A percentile compares a stretch with the other conserved stretches of the same genome.
Evolutionary conservation across 2,888 invertebrate genomes (phyloP).

Genomic region (Matsumyia berberina): DNA sequence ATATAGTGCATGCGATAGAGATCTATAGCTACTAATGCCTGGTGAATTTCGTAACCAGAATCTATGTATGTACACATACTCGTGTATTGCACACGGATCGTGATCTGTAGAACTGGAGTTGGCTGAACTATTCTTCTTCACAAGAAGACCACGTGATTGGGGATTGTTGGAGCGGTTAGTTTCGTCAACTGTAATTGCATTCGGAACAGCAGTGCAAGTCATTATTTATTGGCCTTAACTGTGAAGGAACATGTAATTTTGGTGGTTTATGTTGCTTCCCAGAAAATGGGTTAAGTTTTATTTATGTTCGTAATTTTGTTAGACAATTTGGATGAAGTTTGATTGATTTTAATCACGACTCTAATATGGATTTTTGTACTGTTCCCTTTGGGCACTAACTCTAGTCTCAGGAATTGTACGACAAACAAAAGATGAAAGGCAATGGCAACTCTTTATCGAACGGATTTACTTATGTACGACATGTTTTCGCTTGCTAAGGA

Average conservation of each 20-base stretch:
- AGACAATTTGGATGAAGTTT: constrained; percentile 4
- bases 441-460: too few species aligned
- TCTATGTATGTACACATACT: too few species aligned
- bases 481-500: too few species aligned
- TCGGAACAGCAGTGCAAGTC: background rate
- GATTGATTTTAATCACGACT: too few species aligned
- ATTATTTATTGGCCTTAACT: constrained; percentile 23
- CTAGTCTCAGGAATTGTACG: too few species aligned
- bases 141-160: background rate
- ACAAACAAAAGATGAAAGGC: too few species aligned
- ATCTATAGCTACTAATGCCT: constrained; percentile 1
- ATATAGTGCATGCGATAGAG: constrained; percentile 1
- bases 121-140: background rate
- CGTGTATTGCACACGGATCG: constrained; percentile 34
- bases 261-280: background rate
- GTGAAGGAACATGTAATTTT: constrained; percentile 15
- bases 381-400: too few species aligned
- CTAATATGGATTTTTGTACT: too few species aligned
- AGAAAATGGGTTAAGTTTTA: constrained; percentile 5
- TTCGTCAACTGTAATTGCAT: constrained; percentile 24
- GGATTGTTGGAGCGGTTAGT: background rate
- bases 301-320: constrained; percentile 1
- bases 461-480: too few species aligned
- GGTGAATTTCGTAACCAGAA: constrained; percentile 32
- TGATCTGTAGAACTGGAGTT: background rate